phyloP scores from a whole-genome alignment of 2,888 invertebrate genomes.

The Sinopyrophorus schimmeli region DNA sequence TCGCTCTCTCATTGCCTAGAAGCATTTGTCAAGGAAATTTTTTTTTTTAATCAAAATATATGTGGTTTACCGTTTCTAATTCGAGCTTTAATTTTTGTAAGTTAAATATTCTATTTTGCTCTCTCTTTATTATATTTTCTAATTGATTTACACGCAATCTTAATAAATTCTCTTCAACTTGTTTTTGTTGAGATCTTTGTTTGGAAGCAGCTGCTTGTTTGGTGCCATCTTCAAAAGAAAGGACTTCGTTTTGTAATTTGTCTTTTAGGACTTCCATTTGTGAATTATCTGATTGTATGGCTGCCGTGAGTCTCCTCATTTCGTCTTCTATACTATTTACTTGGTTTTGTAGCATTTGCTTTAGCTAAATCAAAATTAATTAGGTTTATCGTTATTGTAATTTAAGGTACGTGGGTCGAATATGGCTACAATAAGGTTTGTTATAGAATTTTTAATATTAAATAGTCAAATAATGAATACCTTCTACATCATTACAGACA shows the following conservation, averaged over 20 bases:
- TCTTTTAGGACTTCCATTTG: conserved; percentile 48
- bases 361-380: no score
- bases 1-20: conserved; percentile 63
- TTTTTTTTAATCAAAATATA: no score
- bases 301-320: conserved; percentile 58
- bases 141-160: conserved; percentile 69
- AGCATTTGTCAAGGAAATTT: conserved; percentile 2
- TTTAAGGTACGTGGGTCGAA: no score
- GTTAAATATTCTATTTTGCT: conserved; percentile 67
- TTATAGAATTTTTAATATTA: no score
- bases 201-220: conserved; percentile 58
- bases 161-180: conserved; percentile 68
- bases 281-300: conserved; percentile 54
- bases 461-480: no score
- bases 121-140: conserved; percentile 64
- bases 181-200: conserved; percentile 59
- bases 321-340: conserved; percentile 62
- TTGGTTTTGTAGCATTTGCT: conserved; percentile 57
- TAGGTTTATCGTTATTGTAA: no score
- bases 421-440: no score
- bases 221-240: conserved; percentile 63
- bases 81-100: conserved; percentile 71
- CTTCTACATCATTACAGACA: no score
- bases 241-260: conserved; percentile 60
- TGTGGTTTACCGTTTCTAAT: conserved; percentile 67